phyloP scores from a whole-genome alignment of 2,888 invertebrate species.

The Diarsia rubi region DNA sequence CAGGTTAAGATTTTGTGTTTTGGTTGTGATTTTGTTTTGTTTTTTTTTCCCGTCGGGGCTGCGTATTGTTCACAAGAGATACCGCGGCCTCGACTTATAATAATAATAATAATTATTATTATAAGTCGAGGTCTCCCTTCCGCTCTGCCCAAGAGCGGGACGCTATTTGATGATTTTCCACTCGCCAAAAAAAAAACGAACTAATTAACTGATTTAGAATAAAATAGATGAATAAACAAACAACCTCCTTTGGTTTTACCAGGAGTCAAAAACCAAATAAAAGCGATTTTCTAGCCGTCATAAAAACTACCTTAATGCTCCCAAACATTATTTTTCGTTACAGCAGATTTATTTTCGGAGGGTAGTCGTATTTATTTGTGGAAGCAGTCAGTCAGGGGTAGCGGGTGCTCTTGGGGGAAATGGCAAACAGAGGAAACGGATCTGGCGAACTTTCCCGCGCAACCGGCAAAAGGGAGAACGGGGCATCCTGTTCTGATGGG shows the following conservation, averaged over 20 bases:
- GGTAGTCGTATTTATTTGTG: constrained; percentile 85
- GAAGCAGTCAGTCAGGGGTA: constrained; percentile 77
- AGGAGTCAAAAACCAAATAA: constrained; percentile 18
- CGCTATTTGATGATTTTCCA: no score
- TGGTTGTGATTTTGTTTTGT: no score
- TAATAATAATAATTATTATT: no score
- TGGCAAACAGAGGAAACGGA: constrained; percentile 89
- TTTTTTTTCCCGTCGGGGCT: no score
- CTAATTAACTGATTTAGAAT: no score
- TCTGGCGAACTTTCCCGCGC: constrained; percentile 86
- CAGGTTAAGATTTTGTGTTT: no score
- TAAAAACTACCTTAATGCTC: constrained; percentile 59
- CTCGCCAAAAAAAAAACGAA: no score
- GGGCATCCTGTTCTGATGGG: constrained; percentile 76
- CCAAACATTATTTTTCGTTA: constrained; percentile 80
- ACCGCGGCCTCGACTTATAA: no score
- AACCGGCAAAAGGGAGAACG: constrained; percentile 82
- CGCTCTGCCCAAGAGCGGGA: no score
- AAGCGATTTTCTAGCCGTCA: constrained; percentile 6
- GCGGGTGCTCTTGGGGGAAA: constrained; percentile 74
- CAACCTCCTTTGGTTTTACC: background rate
- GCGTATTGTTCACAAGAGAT: no score
- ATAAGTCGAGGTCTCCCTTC: no score
- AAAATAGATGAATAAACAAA: background rate
- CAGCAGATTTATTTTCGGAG: constrained; percentile 81